Percentiles rank a stretch among this genome's conserved stretches.
Evolutionary conservation across 2,113 vertebrate genomes (phyloP).

Genomic region (Syrrhaptes paradoxus): DNA sequence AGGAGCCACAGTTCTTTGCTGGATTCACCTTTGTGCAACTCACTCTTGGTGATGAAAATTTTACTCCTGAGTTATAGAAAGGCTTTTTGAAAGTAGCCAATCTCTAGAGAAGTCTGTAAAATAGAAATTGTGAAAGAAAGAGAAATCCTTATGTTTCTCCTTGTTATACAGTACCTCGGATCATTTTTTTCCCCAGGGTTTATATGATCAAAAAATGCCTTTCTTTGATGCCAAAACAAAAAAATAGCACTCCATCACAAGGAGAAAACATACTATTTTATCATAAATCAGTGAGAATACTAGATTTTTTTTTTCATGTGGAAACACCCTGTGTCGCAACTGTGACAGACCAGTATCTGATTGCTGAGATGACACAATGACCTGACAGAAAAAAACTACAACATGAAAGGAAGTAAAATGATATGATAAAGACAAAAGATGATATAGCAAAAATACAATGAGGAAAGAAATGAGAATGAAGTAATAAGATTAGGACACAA

Average conservation of each 20-base stretch:
- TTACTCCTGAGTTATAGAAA: not conserved
- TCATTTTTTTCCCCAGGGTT: not conserved
- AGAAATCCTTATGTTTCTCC: not conserved
- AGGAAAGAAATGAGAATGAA: not conserved
- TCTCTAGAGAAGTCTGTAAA: not conserved
- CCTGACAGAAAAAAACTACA: not conserved
- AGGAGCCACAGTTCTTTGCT: not conserved
- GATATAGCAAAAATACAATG: not conserved
- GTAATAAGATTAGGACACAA: not conserved
- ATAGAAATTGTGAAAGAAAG: not conserved
- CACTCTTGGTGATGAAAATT: not conserved
- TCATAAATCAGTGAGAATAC: not conserved
- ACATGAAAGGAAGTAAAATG: slow-evolving; percentile 48
- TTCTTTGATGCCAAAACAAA: not conserved
- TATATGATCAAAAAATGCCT: not conserved
- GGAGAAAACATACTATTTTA: not conserved
- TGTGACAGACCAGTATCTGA: not conserved
- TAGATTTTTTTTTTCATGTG: not conserved
- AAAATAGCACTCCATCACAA: not conserved
- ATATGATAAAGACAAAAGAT: slow-evolving; percentile 35
- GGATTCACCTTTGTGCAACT: not conserved
- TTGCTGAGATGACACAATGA: not conserved
- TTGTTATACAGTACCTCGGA: not conserved
- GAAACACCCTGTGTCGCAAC: not conserved
- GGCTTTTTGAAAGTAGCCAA: not conserved